Base-by-base conservation (phyloP, 2,888 invertebrate genomes). In the Serripes groenlandicus region DNA sequence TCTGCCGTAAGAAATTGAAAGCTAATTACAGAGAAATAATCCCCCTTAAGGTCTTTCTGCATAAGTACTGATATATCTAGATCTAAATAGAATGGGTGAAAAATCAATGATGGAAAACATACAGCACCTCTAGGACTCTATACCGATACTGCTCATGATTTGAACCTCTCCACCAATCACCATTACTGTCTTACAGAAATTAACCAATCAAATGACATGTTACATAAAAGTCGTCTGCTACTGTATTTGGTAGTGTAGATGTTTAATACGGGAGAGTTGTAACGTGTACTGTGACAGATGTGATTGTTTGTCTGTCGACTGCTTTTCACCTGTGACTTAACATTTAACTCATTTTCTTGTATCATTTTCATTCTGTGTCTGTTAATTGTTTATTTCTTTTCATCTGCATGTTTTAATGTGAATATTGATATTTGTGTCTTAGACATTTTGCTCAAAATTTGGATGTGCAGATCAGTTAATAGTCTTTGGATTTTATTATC, bases 131-230 rank as follows among this genome's bases (percentile, higher is more conserved):
- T 23, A 26, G 11, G 11, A n/a, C 23, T 26, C 18, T 26, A 23
- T n/a, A 42, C 11, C 32, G 26, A 18, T 32, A 66, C 66, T 23
- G 66, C 42, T 26, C 42, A 37, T 42, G 34, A 26, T 66, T 18
- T 3, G 2, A 64, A 9, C 34, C 62, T 32, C 11, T 62, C 1
- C 37, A 42, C 66, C 66, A 66, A 66, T 66, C 66, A 66, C 37
- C 21, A 66, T 1, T 28, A 0, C n/a, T 66, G 42, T 66, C 66
- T 66, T 26, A 26, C 23, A 35, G 18, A 49, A 49, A 71, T 76
- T 77, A 60, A 77, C 86, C 86, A 86, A 86, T 86, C 72, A 75
- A 66, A 78, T 9, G 49, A 52, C 37, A 56, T 71, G 71, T 78
- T 76, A 78, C 75, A n/a, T 81, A 66, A 72, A 34, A 60, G 64